Evolutionary conservation across 2,797 vertebrate genomes (phyloP).

Genomic region (Phoebastria nigripes): DNA sequence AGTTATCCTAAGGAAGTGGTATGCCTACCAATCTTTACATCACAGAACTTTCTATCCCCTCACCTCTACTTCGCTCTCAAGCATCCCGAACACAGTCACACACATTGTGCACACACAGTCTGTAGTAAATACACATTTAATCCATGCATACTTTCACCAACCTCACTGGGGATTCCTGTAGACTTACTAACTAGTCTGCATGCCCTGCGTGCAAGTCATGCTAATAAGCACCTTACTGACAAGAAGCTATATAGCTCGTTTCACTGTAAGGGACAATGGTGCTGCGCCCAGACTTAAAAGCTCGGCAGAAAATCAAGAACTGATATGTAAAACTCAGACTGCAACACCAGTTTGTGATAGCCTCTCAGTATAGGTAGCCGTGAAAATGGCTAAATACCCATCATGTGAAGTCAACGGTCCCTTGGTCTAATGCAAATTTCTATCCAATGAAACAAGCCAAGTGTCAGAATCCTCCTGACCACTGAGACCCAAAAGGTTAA

Average conservation of each 20-base stretch:
- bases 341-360: background rate
- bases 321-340: background rate
- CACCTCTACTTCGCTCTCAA: background rate
- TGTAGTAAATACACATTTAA: background rate
- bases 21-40: background rate
- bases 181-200: no score
- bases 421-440: background rate
- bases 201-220: background rate
- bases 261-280: background rate
- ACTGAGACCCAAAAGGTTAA: background rate
- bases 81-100: background rate
- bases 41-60: background rate
- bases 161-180: background rate
- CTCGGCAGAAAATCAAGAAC: background rate
- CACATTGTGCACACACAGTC: background rate
- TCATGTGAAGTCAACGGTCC: background rate
- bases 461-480: background rate
- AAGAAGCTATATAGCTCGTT: background rate
- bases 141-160: background rate
- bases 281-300: background rate
- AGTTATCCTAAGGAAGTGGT: background rate
- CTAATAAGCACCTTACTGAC: background rate
- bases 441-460: background rate
- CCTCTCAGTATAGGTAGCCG: accelerated
- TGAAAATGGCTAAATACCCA: background rate